phyloP scores from a whole-genome alignment of 2,113 vertebrate genomes.

The Lagopus muta region DNA sequence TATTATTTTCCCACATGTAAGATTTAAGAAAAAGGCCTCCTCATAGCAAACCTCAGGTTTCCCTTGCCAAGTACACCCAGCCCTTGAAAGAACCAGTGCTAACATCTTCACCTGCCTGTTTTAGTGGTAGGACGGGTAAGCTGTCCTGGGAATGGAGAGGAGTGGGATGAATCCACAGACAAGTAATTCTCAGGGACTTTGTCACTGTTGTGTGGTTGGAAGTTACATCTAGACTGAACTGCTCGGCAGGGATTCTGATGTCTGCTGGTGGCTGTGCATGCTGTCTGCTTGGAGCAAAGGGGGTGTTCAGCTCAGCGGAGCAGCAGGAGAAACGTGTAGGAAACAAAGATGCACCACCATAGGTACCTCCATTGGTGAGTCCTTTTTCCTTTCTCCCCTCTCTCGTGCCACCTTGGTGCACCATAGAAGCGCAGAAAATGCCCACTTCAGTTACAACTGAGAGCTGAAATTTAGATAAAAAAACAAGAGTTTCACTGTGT shows the following conservation, averaged over 20 bases:
- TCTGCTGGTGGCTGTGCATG: background rate
- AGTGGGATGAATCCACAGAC: background rate
- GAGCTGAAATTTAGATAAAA: background rate
- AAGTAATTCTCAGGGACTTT: slow-evolving; percentile 28
- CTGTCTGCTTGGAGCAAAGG: background rate
- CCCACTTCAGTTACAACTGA: background rate
- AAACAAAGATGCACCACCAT: background rate
- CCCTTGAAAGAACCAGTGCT: background rate
- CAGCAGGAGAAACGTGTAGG: slow-evolving; percentile 9
- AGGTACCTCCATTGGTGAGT: background rate
- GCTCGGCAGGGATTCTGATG: slow-evolving; percentile 10
- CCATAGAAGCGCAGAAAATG: background rate
- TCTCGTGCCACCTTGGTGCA: background rate
- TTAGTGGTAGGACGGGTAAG: background rate
- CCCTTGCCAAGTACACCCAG: background rate
- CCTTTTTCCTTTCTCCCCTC: background rate
- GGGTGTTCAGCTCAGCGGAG: background rate
- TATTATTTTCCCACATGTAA: background rate
- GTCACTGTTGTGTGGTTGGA: background rate
- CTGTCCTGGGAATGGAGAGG: background rate
- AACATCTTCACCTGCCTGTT: background rate
- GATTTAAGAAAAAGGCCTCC: background rate
- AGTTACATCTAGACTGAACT: background rate
- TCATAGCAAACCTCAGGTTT: background rate
- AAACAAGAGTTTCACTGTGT: background rate